A percentile compares a stretch with the other conserved stretches of the same genome.
Conservation (phyloP, 1,140 invertebrate species). For the Cydia strobilella region DNA sequence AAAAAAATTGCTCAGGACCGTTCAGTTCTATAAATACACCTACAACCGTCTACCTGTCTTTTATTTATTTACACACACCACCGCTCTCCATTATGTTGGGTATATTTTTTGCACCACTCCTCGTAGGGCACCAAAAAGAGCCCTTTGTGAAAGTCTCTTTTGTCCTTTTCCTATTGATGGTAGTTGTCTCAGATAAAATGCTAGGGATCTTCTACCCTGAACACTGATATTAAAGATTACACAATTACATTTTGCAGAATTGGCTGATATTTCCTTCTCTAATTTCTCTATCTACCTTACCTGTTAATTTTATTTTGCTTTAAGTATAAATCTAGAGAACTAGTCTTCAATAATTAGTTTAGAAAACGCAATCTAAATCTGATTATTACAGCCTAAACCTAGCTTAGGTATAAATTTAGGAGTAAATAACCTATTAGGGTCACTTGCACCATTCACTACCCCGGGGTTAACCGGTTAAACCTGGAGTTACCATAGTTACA, state of each 20-base stretch:
- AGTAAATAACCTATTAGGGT: no score
- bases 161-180: constrained; percentile 50
- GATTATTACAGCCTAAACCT: not conserved
- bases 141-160: constrained; percentile 59
- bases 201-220: constrained; percentile 18
- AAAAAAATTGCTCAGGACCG: constrained; percentile 61
- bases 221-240: constrained; percentile 7
- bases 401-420: not conserved
- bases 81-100: constrained; percentile 55
- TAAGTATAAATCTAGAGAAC: not conserved
- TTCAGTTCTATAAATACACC: constrained; percentile 68
- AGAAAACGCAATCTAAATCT: not conserved
- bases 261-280: not conserved
- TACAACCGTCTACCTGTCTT: constrained; percentile 74
- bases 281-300: not conserved
- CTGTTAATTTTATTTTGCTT: not conserved
- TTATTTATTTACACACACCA: constrained; percentile 74
- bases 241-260: no score
- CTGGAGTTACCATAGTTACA: no score
- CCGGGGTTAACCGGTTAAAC: no score
- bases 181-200: constrained; percentile 36
- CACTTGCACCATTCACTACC: no score
- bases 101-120: constrained; percentile 61
- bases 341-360: not conserved
- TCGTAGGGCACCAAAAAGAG: constrained; percentile 55